Evolutionary conservation across 2,888 invertebrate genomes (phyloP).

Genomic region (Xanthia togata): DNA sequence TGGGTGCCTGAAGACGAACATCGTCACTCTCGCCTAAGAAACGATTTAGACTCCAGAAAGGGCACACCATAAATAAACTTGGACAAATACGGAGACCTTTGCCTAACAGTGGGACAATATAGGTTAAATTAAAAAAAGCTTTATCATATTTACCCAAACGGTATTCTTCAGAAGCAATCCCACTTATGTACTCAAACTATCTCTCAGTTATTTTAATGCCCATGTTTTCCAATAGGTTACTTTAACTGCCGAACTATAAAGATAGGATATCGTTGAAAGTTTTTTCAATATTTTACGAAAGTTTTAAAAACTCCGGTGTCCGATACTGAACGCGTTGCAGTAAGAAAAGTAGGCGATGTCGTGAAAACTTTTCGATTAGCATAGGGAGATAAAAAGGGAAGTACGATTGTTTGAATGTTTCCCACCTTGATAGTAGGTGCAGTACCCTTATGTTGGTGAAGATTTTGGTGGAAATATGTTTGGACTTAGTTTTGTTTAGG

Average conservation of each 20-base stretch:
- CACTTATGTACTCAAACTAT: conserved; percentile 14
- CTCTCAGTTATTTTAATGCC: conserved; percentile 44
- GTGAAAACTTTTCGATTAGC: conserved; percentile 75
- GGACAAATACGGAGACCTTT: too few species aligned
- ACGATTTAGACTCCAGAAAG: too few species aligned
- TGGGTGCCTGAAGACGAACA: too few species aligned
- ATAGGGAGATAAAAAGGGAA: conserved; percentile 74
- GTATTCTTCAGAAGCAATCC: conserved; percentile 8
- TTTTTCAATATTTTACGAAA: conserved; percentile 66
- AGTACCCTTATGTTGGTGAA: not conserved
- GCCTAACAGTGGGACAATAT: too few species aligned
- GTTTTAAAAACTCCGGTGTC: conserved; percentile 55
- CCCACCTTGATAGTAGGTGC: conserved; percentile 33
- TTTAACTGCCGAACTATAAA: conserved; percentile 61
- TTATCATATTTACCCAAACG: not conserved
- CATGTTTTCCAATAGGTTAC: conserved; percentile 46
- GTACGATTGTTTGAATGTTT: conserved; percentile 63
- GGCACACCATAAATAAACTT: too few species aligned
- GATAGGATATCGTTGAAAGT: conserved; percentile 59
- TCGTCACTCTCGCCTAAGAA: too few species aligned
- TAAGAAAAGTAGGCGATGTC: conserved; percentile 62
- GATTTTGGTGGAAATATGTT: conserved; percentile 7
- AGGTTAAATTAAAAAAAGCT: not conserved
- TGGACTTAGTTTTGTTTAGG: conserved; percentile 2
- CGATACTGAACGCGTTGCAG: conserved; percentile 60